Evolutionary conservation across 2,113 vertebrate genomes (phyloP), one percentile per base, ranked within the genome.

Genomic region (Crocuta crocuta): DNA sequence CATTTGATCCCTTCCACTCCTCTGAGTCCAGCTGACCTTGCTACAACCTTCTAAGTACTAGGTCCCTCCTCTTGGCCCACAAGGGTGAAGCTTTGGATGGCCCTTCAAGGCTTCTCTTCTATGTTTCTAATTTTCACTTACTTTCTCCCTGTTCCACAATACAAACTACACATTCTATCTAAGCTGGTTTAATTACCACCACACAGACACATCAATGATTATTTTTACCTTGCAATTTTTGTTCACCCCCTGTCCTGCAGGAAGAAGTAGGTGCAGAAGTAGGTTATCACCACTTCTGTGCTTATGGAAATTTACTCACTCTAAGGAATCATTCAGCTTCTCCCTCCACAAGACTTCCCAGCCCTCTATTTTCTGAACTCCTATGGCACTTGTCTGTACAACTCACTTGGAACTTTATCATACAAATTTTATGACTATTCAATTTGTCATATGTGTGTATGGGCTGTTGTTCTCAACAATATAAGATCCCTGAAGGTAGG

Each of bases 51-150:
- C 39, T 78, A 50, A 86, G 31, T 13, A n/a, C 31, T 33, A 79
- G 28, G 1, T 87, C 35, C 7, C 78, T 78, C 70, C 43, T 3
- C 17, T 17, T 9, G 3, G 3, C n/a, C 23, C 16, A 35, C 3
- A 58, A 13, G 7, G 5, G 33, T 33, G 66, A 88, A 88, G 12
- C 6, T 89, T 74, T 94, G 74, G 26, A 55, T 73, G 33, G 10
- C 10, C 33, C 45, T 71, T 79, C 33, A 91, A 73, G 55, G 33
- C 9, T 91, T 91, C 71, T 48, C 21, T 78, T 61, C 65, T 43
- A 80, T 79, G 33, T 53, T 94, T 90, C 10, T 53, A 39, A 88
- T 78, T 78, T 96, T 91, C 16, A 43, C 15, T 55, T 91, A 88
- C 48, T 71, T 15, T 93, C 17, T 91, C 21, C 63, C 16, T 96